Evolutionary conservation across 2,888 invertebrate genomes (phyloP), one percentile per base, ranked within the genome.

Genomic region (Marronus borbonicus): DNA sequence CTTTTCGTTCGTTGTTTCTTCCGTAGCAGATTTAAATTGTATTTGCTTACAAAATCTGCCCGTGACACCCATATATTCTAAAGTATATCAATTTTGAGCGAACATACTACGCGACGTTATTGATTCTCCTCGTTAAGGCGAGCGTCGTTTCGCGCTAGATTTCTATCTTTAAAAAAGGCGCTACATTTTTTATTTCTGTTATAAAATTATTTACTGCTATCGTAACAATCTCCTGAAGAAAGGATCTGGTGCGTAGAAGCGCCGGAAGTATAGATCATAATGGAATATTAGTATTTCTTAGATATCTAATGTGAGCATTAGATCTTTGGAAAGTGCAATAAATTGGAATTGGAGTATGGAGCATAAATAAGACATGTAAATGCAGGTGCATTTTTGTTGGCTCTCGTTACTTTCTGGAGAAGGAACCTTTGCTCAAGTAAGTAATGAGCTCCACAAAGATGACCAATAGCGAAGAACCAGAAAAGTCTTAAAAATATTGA

Each of bases 1-100:
- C 72, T 39, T 72, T 72, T 31, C 55, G 39, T 39, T 58, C 55
- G 58, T 72, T 72, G 72, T 72, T 72, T 72, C 72, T 58, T 39
- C 58, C 58, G 72, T 50, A 58, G 72, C 17, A 72, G 55, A 58
- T 72, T 70, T 72, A 72, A 72, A 72, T 72, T 72, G 72, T 72
- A 58, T 72, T 72, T 72, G 39, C 72, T 72, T 58, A 60, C 58
- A 72, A 58, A 72, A 72, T 39, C 72, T 72, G 58, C 58, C 72
- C 39, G 58, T 72, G 72, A 58, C 72, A 58, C 39, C 72, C 17
- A 58, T 72, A 55, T 72, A 72, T 72, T 72, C 58, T 39, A 52
- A 55, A 70, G 52, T 70, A 70, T 55, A 70, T 70, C 70, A 70
- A 55, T 69, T 52, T 70, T 52, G n/a, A 70, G n/a, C 31, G 70